These are phyloP conservation scores for Euplagia quadripunctaria DNA, from an alignment of 2,888 invertebrate species.

Conservation along the genomic window DNA sequence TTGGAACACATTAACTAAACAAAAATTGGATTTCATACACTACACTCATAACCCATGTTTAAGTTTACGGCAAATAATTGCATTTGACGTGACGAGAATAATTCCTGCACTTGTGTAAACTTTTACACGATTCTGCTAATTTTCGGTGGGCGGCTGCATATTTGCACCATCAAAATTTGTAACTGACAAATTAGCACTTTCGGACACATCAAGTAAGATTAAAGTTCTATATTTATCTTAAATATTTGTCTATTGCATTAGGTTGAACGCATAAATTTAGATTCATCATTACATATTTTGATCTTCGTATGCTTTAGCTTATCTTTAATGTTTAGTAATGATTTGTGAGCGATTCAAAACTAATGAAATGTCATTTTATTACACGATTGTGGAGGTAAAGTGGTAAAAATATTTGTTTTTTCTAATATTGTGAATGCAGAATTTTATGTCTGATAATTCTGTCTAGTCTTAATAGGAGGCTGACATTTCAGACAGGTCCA, in stretches of 20 bases:
- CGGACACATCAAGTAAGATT: conserved; percentile 67
- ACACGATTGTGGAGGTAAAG: conserved; percentile 51
- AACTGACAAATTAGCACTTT: conserved; percentile 79
- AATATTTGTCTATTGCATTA: conserved; percentile 53
- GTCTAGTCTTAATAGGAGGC: conserved; percentile 41
- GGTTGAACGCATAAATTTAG: conserved; percentile 48
- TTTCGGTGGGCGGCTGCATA: conserved; percentile 78
- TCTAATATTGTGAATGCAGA: conserved; percentile 46
- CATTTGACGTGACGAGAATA: conserved; percentile 62
- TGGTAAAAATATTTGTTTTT: conserved; percentile 36
- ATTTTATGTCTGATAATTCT: conserved; percentile 38
- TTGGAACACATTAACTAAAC: no score
- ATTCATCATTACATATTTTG: conserved; percentile 56
- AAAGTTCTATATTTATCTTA: conserved; percentile 65
- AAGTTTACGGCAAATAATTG: conserved; percentile 69
- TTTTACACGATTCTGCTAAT: conserved; percentile 61
- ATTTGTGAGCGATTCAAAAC: conserved; percentile 57
- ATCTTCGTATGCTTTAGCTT: conserved; percentile 61
- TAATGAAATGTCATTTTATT: conserved; percentile 61
- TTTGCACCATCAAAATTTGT: conserved; percentile 66
- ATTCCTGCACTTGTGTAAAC: conserved; percentile 78
- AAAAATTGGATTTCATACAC: no score
- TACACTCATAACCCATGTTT: no score
- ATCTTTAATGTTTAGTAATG: conserved; percentile 57
- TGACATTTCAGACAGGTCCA: conserved; percentile 49